Base-by-base conservation (phyloP, 2,888 invertebrate genomes). In the Euproctis similis region DNA sequence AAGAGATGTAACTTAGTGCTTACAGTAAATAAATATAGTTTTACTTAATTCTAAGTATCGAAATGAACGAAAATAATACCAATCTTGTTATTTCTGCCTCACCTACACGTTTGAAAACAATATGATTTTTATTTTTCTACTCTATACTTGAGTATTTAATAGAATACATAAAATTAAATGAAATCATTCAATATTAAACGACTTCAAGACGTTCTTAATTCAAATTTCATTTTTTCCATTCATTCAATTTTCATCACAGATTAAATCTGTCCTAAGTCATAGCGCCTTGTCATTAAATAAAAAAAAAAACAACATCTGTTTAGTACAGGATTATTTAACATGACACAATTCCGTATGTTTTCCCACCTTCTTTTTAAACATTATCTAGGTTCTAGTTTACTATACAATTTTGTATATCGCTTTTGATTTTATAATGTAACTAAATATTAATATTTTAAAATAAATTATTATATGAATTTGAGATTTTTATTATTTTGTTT, bases 1-100 rank as follows among this genome's bases (percentile, higher is more conserved):
- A 91, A 66, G 89, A 89, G 24, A 87, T 87, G 77, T 87, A 84
- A 72, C 46, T 30, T 44, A 51, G 37, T 26, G 32, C 24, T n/a
- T 41, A 37, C 34, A 22, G 22, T 36, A 30, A 44, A 39, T 38
- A 38, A 46, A 41, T 16, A 5, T 44, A 50, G 31, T 39, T 39
- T 37, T 38, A 51, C 41, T 42, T 48, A 46, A 38, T 39, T 32
- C n/a, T 54, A 47, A 42, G 47, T 41, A 38, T n/a, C n/a, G n/a
- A n/a, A n/a, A n/a, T n/a, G n/a, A n/a, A n/a, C n/a, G n/a, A n/a
- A n/a, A n/a, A n/a, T n/a, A n/a, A n/a, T n/a, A n/a, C n/a, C n/a
- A n/a, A n/a, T n/a, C n/a, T n/a, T n/a, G n/a, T n/a, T n/a, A n/a
- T n/a, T n/a, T n/a, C n/a, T n/a, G n/a, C n/a, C n/a, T n/a, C n/a